Base-by-base conservation (phyloP, 2,113 vertebrate genomes). In the Junco hyemalis region DNA sequence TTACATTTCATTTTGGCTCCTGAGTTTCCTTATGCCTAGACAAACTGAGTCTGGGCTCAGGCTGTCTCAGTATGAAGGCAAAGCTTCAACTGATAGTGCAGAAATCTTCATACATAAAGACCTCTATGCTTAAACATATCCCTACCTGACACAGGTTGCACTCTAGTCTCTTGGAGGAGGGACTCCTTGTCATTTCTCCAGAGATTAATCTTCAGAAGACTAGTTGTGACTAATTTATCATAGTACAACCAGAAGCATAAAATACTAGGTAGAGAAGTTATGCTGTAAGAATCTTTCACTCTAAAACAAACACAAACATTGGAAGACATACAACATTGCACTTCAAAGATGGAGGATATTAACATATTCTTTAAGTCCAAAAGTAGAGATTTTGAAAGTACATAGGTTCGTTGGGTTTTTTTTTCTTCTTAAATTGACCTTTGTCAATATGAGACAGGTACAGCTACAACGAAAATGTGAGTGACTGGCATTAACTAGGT, bases 41-140 rank as follows among this genome's bases (percentile, higher is more conserved):
- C 4, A 53, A 35, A n/a, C 3, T 33, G 19, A 13, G 6, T 36
- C 45, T 72, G 28, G 17, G 45, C 17, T 80, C 29, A 54, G 17
- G 2, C 26, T 92, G 33, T 4, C 54, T 50, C 22, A 44, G 7
- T 61, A 29, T 5, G 12, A 81, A 84, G 29, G 25, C 4, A 12
- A 50, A 81, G 7, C 25, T 90, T 33, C 38, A 68, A 24, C 2
- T 0, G 0, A 21, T 4, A 48, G 7, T 35, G 2, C 19, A 45
- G 31, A 71, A 44, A 56, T 54, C 31, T 36, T 72, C 8, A 11
- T 12, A 38, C 0, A 0, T 40, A 11, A 14, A 53, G 12, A 14
- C 17, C 6, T 28, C 17, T 50, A 60, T 3, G 2, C 35, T 28
- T 40, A 78, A 89, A 60, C 0, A 5, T 36, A 50, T 14, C 19